A percentile compares a stretch with the other conserved stretches of the same genome.
phyloP scores from a whole-genome alignment of 2,797 vertebrate genomes.

The Garrulus glandarius region DNA sequence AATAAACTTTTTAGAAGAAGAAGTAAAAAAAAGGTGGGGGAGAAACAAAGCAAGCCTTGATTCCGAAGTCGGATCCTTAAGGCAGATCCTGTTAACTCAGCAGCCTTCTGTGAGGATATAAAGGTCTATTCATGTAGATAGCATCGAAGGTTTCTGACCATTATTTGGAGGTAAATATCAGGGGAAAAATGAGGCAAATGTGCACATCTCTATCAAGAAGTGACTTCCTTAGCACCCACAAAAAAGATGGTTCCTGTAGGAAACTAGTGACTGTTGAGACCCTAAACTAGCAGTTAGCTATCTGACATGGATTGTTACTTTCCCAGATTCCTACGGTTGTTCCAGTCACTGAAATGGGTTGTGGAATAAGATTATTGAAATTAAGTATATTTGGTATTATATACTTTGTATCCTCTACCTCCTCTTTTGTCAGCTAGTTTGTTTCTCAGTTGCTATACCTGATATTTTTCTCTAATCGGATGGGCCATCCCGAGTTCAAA shows the following conservation, averaged over 20 bases:
- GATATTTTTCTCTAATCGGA: neutral
- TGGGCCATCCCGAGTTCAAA: neutral
- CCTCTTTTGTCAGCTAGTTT: neutral
- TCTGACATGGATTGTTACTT: neutral
- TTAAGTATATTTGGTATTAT: neutral
- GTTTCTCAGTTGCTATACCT: neutral
- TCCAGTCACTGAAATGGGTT: neutral
- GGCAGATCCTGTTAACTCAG: constrained; percentile 22
- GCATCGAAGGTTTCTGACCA: neutral
- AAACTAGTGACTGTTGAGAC: neutral
- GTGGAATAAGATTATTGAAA: neutral
- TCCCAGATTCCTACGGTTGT: neutral
- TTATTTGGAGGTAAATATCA: neutral
- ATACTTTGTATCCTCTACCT: neutral
- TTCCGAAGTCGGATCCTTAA: neutral
- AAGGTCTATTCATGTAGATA: constrained; percentile 39
- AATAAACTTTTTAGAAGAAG: neutral
- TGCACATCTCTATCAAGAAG: neutral
- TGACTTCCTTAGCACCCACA: neutral
- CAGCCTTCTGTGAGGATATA: constrained; percentile 26
- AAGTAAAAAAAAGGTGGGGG: neutral
- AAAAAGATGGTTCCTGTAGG: neutral
- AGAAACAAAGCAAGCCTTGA: constrained; percentile 53
- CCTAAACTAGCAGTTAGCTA: neutral
- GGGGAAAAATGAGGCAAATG: neutral